These are phyloP conservation scores for Ciona savignyi DNA, from an alignment of 23 tunicate species.

Conservation along the genomic window DNA sequence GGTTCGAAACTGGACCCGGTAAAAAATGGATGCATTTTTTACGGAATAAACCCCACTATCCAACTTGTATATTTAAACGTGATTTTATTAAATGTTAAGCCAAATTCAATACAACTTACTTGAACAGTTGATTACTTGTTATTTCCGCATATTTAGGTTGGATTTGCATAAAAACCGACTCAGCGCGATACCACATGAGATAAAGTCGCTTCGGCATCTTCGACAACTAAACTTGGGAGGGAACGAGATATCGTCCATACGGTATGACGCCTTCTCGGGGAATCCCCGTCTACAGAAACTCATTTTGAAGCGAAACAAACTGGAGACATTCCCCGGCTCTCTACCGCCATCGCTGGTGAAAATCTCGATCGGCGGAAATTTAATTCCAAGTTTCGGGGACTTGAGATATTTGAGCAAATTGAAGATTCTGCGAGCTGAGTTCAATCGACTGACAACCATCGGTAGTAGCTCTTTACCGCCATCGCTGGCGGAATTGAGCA, in stretches of 20 bases:
- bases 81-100: too few species aligned
- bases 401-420: not conserved
- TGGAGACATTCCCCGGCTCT: not conserved
- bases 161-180: not conserved
- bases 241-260: not conserved
- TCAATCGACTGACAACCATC: not conserved
- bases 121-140: too few species aligned
- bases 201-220: not conserved
- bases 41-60: too few species aligned
- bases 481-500: not conserved
- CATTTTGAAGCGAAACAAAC: not conserved
- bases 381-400: conserved; percentile 7
- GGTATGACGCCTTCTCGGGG: not conserved
- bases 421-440: not conserved
- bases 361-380: not conserved
- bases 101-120: too few species aligned
- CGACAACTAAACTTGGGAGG: not conserved
- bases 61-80: too few species aligned
- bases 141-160: not conserved
- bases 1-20: too few species aligned
- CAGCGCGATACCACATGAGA: not conserved
- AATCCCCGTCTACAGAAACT: not conserved
- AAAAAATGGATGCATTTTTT: too few species aligned
- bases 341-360: not conserved
- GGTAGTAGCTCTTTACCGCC: not conserved